A percentile compares a stretch with the other conserved stretches of the same genome.
phyloP scores from a whole-genome alignment of 2,797 vertebrate genomes.

The Rhabdomys pumilio region DNA sequence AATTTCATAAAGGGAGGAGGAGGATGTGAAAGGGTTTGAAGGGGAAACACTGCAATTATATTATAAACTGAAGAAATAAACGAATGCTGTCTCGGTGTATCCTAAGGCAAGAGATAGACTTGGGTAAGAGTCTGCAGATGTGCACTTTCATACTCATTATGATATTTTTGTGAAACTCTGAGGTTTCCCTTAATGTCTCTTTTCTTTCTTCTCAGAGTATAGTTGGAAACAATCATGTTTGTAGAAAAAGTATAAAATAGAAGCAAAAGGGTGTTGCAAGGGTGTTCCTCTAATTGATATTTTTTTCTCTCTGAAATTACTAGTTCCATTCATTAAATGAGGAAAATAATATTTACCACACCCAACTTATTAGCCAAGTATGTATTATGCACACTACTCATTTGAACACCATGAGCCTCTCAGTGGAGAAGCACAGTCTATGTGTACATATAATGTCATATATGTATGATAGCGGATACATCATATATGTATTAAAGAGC shows the following conservation, averaged over 20 bases:
- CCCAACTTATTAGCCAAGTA: not conserved
- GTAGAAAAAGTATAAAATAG: not conserved
- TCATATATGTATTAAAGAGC: not conserved
- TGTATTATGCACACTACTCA: not conserved
- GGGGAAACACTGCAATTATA: not conserved
- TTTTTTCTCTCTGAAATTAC: not conserved
- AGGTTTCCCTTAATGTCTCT: not conserved
- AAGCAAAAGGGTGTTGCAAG: not conserved
- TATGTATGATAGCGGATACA: not conserved
- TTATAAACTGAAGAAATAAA: not conserved
- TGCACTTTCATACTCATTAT: not conserved
- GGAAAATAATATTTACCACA: not conserved
- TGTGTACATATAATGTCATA: not conserved
- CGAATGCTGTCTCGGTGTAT: constrained; percentile 12
- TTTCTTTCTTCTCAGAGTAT: not conserved
- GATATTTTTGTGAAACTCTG: constrained; percentile 14
- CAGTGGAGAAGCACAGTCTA: no score
- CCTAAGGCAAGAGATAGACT: not conserved
- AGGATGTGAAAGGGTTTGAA: no score
- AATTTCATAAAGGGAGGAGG: not conserved
- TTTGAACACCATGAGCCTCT: not conserved
- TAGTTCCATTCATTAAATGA: not conserved
- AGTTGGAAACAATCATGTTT: constrained; percentile 34
- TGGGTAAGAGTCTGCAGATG: not conserved
- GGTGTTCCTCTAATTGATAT: not conserved